Percentiles rank a stretch among this genome's conserved stretches.
phyloP scores from a whole-genome alignment of 1,140 invertebrate genomes.

The Cydia splendana region DNA sequence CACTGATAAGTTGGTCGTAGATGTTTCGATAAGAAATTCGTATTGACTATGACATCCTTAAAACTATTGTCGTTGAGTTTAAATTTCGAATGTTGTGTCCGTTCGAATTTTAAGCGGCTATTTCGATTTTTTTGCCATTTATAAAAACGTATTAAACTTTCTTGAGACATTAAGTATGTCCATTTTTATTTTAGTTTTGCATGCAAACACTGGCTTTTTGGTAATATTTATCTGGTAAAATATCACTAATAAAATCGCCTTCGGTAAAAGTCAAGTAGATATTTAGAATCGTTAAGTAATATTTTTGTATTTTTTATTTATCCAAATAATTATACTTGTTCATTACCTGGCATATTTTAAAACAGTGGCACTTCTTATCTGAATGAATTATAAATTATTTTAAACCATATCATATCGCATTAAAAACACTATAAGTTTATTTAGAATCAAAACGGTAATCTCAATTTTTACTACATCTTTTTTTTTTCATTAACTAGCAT shows the following conservation, averaged over 20 bases:
- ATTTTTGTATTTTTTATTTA: no score
- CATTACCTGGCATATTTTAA: no score
- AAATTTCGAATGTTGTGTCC: conserved; percentile 29
- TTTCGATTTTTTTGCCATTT: conserved; percentile 24
- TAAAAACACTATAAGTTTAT: no score
- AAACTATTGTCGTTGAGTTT: conserved; percentile 30
- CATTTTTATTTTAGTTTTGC: neutral
- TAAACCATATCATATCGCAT: no score
- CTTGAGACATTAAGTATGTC: conserved; percentile 4
- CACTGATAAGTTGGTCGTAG: conserved; percentile 36
- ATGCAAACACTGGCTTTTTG: neutral
- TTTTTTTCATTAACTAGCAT: no score
- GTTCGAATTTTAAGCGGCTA: conserved; percentile 54
- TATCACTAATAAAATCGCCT: neutral
- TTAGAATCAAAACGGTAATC: no score
- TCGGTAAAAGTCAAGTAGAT: neutral
- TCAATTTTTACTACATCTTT: no score
- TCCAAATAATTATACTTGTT: no score
- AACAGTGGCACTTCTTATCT: neutral
- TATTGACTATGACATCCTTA: conserved; percentile 31
- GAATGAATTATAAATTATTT: no score
- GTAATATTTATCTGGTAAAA: neutral
- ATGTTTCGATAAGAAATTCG: conserved; percentile 33
- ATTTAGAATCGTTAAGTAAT: no score
- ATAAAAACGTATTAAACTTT: neutral